Evolutionary conservation across 2,888 invertebrate species (phyloP), one percentile per base, ranked within the genome.

Genomic region (Cephus spinipes): DNA sequence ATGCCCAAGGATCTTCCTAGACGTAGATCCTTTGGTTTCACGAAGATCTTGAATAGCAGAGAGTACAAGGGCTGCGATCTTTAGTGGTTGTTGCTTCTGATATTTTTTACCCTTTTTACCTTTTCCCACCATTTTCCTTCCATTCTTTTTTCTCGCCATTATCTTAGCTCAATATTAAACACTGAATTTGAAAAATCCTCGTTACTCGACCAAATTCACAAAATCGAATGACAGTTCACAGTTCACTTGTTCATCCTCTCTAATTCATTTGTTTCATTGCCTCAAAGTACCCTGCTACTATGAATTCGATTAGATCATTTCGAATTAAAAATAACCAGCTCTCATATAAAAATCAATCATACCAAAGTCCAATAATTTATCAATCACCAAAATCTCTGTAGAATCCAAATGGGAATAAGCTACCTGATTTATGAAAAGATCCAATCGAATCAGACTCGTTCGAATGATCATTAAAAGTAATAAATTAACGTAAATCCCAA

Each of bases 1-100:
- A 79, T 89, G 88, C 75, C 86, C 88, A 68, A 86, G 81, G 68
- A 90, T 90, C 79, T 86, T 87, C 71, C 81, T 84, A 3, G 85
- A 79, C 34, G 89, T 87, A 15, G 86, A 84, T 75, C 89, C 89
- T 78, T 87, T 89, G n/a, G 83, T 86, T 77, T 89, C 87, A 3
- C 85, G 82, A 32, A 90, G 84, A 81, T 89, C 86, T 69, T 87
- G 86, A 80, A 90, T 88, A 35, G 89, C 90, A 15, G 89, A 86
- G 12, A 87, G 84, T 68, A 90, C 85, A 78, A 90, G 81, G 34
- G 87, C 86, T 4, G 87, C 87, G 76, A 90, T 88, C 78, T 86
- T 89, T 81, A 85, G 81, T 31, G 89, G 89, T 68, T 83, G 84
- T 3, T 82, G 76, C 9, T 31, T 15, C 35, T 80, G 74, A 23